Percentiles rank a stretch among this genome's conserved stretches.
phyloP scores from a whole-genome alignment of 23 tunicate genomes.

The Ascidia mentula region DNA sequence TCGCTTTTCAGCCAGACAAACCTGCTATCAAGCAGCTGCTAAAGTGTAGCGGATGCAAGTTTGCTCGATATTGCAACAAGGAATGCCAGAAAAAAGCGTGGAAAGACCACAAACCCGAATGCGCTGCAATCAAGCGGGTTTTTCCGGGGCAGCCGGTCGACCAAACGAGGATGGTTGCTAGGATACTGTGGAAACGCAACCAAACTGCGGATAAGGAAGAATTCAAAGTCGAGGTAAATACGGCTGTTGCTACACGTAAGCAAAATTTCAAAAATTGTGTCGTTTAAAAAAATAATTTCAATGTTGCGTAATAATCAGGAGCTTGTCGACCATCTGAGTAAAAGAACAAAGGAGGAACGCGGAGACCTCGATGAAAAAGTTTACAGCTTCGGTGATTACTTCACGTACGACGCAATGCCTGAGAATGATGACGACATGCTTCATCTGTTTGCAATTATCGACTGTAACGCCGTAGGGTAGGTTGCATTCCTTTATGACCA shows the following conservation, averaged over 20 bases:
- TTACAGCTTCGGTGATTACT: conserved; percentile 90
- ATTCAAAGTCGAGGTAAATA: conserved; percentile 40
- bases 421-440: conserved; percentile 77
- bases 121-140: conserved; percentile 73
- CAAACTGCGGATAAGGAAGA: not conserved
- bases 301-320: too few relatives aligned
- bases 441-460: conserved; percentile 86
- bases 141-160: conserved; percentile 74
- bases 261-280: too few relatives aligned
- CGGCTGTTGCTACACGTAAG: too few relatives aligned
- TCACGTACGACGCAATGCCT: conserved; percentile 93
- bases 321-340: conserved; percentile 56
- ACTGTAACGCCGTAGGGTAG: conserved; percentile 95
- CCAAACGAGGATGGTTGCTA: conserved; percentile 70
- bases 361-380: conserved; percentile 75
- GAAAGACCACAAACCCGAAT: conserved; percentile 85
- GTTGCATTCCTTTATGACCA: not conserved
- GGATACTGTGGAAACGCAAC: conserved; percentile 43
- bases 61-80: conserved; percentile 87
- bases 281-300: too few relatives aligned
- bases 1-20: conserved; percentile 35
- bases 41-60: conserved; percentile 84
- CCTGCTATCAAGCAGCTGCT: conserved; percentile 33
- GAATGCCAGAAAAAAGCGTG: conserved; percentile 98
- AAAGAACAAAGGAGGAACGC: conserved; percentile 67